Percentiles rank a stretch among this genome's conserved stretches.
Evolutionary conservation across 2,113 vertebrate species (phyloP).

Genomic region (Cephalopterus ornatus): DNA sequence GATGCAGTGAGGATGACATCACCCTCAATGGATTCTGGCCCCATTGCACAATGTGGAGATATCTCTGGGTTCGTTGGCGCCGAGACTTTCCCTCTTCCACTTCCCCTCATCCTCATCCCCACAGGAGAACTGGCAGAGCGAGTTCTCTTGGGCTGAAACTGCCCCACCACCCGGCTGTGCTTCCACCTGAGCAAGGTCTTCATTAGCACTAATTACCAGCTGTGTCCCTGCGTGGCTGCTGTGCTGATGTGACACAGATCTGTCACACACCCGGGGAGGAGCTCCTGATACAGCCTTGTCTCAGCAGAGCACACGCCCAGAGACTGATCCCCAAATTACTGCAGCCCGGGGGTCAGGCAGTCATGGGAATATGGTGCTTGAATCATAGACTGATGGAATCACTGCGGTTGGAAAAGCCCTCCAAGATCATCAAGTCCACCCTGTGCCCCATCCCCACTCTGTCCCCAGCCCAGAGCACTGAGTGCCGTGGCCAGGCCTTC

Average conservation of each 20-base stretch:
- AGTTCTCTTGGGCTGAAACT: not conserved
- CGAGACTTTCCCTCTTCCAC: not conserved
- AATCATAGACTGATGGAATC: not conserved
- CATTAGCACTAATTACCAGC: not conserved
- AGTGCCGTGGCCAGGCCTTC: not conserved
- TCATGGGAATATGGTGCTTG: not conserved
- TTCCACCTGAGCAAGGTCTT: not conserved
- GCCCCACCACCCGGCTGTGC: not conserved
- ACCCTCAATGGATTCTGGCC: not conserved
- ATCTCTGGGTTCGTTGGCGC: rapidly evolving
- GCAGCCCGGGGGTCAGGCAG: rapidly evolving
- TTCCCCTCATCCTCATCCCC: not conserved
- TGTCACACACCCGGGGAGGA: not conserved
- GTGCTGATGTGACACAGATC: not conserved
- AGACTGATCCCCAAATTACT: not conserved
- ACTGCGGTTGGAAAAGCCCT: not conserved
- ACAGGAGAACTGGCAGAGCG: not conserved
- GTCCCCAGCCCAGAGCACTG: not conserved
- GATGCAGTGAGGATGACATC: rapidly evolving
- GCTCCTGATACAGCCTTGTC: rapidly evolving
- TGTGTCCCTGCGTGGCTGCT: not conserved
- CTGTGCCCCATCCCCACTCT: rapidly evolving
- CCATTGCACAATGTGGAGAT: not conserved
- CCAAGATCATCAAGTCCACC: rapidly evolving
- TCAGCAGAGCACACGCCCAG: not conserved